Evolutionary conservation across 1,140 invertebrate genomes (phyloP).

Genomic region (Centruroides sculpturatus): DNA sequence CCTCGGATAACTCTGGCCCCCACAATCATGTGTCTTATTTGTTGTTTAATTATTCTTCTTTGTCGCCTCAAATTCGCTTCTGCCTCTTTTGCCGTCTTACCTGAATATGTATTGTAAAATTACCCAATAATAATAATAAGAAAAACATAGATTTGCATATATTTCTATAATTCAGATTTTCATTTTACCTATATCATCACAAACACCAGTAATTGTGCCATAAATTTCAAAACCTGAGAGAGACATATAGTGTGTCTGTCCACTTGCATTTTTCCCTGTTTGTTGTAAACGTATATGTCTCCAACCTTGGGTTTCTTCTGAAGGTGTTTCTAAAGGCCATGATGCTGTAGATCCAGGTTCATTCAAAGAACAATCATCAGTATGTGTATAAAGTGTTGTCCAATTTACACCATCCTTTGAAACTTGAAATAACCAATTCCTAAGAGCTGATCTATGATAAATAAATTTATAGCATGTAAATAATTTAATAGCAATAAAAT

Average conservation of each 20-base stretch:
- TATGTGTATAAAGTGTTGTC: slow-evolving; percentile 74
- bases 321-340: slow-evolving; percentile 52
- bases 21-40: slow-evolving; percentile 53
- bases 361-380: slow-evolving; percentile 79
- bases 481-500: background rate
- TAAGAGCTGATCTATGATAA: slow-evolving; percentile 56
- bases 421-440: slow-evolving; percentile 85
- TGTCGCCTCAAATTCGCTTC: slow-evolving; percentile 67
- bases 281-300: slow-evolving; percentile 86
- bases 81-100: slow-evolving; percentile 67
- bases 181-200: slow-evolving; percentile 57
- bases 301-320: slow-evolving; percentile 58
- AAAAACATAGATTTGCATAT: no score
- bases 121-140: no score
- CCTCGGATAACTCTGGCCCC: slow-evolving; percentile 81
- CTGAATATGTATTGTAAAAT: slow-evolving; percentile 23
- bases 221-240: slow-evolving; percentile 95
- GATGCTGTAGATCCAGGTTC: slow-evolving; percentile 85
- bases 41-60: slow-evolving; percentile 46
- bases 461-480: background rate
- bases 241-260: slow-evolving; percentile 90
- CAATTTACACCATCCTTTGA: slow-evolving; percentile 82
- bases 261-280: slow-evolving; percentile 90
- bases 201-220: slow-evolving; percentile 73
- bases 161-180: no score